Conservation (phyloP, 2,113 vertebrate genomes). For the Ivindomyrus marchei region DNA sequence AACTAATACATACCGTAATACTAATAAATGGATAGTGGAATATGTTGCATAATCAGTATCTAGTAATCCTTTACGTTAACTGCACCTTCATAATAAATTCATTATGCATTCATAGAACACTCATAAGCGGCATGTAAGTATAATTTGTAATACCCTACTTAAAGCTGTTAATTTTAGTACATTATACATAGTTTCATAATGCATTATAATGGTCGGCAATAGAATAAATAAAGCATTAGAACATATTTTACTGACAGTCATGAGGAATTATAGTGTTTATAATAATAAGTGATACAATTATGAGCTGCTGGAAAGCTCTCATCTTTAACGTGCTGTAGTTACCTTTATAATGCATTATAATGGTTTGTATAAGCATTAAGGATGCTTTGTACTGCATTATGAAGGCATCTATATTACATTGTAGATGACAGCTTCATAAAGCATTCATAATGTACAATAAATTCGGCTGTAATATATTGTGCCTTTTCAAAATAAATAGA, state of each 20-base stretch:
- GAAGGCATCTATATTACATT: neutral
- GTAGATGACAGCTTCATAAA: neutral
- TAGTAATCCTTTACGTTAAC: neutral
- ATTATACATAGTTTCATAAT: neutral
- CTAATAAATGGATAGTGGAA: neutral
- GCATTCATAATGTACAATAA: neutral
- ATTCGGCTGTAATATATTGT: neutral
- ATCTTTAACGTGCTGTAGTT: neutral
- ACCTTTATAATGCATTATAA: neutral
- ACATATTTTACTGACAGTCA: neutral
- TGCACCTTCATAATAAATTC: neutral
- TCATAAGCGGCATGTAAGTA: neutral
- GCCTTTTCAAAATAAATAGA: neutral
- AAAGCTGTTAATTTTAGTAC: neutral
- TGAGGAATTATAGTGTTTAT: neutral
- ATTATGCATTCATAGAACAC: neutral
- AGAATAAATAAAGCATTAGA: neutral
- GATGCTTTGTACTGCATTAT: neutral
- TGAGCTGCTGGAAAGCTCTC: neutral
- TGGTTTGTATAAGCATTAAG: neutral
- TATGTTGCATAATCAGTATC: neutral
- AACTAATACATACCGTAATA: neutral
- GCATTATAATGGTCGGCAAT: neutral
- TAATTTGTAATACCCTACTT: neutral
- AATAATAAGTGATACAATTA: neutral